Percentiles rank a stretch among this genome's conserved stretches.
Conservation (phyloP, 2,797 vertebrate genomes). For the Loris lydekkerianus region DNA sequence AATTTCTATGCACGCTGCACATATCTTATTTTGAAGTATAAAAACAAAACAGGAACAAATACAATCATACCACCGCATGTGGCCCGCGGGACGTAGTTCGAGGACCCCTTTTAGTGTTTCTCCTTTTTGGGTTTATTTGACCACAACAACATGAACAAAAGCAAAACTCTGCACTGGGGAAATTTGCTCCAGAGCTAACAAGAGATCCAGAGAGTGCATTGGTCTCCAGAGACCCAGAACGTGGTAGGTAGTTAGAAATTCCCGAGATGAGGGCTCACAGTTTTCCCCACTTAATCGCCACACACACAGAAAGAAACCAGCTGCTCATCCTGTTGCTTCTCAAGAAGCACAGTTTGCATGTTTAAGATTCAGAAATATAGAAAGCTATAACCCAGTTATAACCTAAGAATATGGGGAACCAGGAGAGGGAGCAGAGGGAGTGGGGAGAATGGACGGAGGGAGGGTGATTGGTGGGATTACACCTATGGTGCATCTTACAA, state of each 20-base stretch:
- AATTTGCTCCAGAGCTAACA: conserved; percentile 65
- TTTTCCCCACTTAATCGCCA: neutral
- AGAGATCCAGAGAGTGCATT: conserved; percentile 62
- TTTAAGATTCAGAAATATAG: conserved; percentile 62
- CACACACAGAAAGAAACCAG: neutral
- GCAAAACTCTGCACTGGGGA: conserved; percentile 43
- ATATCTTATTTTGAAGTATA: too few species aligned
- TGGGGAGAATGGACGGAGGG: too few species aligned
- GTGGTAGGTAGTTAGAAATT: conserved; percentile 71
- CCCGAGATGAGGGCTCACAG: conserved; percentile 55
- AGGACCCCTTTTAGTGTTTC: conserved; percentile 45
- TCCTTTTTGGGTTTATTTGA: conserved; percentile 78
- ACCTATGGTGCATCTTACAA: too few species aligned
- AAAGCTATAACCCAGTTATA: neutral
- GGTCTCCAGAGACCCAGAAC: conserved; percentile 55
- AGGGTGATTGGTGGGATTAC: too few species aligned
- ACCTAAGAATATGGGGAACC: too few species aligned
- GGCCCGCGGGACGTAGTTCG: too few species aligned
- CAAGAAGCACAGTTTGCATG: conserved; percentile 55
- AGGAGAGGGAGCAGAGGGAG: too few species aligned
- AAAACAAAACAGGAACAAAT: too few species aligned
- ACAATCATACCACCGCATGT: too few species aligned
- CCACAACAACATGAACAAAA: conserved; percentile 70
- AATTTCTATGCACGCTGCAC: too few species aligned
- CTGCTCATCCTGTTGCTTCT: conserved; percentile 56